A percentile compares a stretch with the other conserved stretches of the same genome.
phyloP scores from a whole-genome alignment of 1,140 invertebrate species.

The Danaus melanippus region DNA sequence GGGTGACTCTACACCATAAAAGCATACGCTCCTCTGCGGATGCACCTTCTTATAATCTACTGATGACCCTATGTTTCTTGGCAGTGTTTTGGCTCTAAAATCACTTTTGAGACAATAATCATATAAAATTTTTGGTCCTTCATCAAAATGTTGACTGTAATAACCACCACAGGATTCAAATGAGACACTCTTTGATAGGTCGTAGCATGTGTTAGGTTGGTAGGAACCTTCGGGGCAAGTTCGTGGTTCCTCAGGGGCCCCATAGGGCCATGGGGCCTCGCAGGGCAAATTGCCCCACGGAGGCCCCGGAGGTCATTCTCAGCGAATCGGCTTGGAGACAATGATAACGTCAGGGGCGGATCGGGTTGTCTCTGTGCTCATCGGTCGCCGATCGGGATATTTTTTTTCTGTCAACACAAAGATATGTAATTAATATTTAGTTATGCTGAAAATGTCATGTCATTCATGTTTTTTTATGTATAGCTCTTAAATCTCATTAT shows the following conservation, averaged over 20 bases:
- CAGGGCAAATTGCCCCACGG: constrained; percentile 39
- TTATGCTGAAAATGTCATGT: no score
- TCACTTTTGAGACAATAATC: constrained; percentile 64
- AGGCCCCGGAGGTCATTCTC: constrained; percentile 62
- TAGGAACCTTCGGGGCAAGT: constrained; percentile 49
- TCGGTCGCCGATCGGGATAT: constrained; percentile 70
- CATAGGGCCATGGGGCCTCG: constrained; percentile 43
- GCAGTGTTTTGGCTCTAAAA: constrained; percentile 52
- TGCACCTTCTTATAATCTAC: constrained; percentile 43
- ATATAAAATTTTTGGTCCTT: constrained; percentile 52
- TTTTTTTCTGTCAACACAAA: constrained; percentile 28
- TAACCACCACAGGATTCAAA: constrained; percentile 52
- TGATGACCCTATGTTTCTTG: constrained; percentile 51
- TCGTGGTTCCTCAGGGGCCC: constrained; percentile 37
- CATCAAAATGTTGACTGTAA: constrained; percentile 56
- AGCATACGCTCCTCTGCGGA: constrained; percentile 48
- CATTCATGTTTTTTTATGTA: no score
- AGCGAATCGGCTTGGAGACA: constrained; percentile 66
- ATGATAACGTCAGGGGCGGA: constrained; percentile 89
- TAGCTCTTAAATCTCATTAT: no score
- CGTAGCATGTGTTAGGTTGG: constrained; percentile 36
- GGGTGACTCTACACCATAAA: constrained; percentile 38
- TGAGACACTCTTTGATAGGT: constrained; percentile 39
- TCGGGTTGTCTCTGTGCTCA: constrained; percentile 84
- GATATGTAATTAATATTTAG: neutral